phyloP scores from a whole-genome alignment of 2,113 vertebrate species.

The Diadophis punctatus region DNA sequence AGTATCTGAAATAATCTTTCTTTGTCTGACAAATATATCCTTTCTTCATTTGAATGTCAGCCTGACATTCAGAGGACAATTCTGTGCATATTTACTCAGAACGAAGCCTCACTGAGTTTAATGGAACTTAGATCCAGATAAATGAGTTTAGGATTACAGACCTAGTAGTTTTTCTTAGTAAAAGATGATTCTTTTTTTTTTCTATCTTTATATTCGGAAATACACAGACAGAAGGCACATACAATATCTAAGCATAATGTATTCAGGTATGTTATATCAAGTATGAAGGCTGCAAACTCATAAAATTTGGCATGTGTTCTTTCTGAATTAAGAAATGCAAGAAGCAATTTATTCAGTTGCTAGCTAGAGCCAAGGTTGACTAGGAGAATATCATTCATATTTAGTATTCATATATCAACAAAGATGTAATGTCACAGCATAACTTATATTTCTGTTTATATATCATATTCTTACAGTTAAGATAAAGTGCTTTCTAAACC shows the following conservation, averaged over 20 bases:
- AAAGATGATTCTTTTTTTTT: background rate
- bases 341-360: background rate
- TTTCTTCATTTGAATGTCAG: background rate
- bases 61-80: background rate
- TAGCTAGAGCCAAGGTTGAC: background rate
- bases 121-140: background rate
- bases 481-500: background rate
- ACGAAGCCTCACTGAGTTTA: background rate
- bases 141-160: background rate
- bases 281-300: background rate
- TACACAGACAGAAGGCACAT: background rate
- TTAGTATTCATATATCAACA: background rate
- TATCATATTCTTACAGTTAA: background rate
- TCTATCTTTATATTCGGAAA: background rate
- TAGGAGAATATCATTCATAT: background rate
- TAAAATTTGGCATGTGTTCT: background rate
- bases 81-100: background rate
- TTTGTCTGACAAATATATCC: background rate
- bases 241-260: background rate
- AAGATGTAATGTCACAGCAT: background rate
- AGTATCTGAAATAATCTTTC: background rate
- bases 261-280: background rate
- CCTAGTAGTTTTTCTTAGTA: background rate
- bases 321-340: background rate
- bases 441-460: background rate